Conservation (phyloP, 2,113 vertebrate genomes). For the Garra rufa region DNA sequence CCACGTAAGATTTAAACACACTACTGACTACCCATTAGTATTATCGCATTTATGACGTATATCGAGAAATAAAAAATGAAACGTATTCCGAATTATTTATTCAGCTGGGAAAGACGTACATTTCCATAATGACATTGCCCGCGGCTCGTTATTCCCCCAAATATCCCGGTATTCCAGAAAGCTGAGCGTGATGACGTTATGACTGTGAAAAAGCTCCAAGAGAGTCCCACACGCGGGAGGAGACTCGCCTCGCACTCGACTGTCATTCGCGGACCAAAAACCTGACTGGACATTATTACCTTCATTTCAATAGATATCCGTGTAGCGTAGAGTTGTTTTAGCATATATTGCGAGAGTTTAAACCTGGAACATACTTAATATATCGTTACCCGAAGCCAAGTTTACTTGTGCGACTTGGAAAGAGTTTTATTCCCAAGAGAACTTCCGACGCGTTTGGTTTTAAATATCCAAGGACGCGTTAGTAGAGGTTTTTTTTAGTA, state of each 20-base stretch:
- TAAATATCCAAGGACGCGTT: conserved; percentile 2
- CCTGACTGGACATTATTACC: conserved; percentile 15
- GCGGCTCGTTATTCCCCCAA: background rate
- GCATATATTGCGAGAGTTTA: background rate
- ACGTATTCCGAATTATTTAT: background rate
- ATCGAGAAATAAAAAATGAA: background rate
- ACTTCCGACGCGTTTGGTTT: conserved; percentile 8
- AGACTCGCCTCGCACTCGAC: conserved; percentile 28
- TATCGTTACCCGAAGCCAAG: background rate
- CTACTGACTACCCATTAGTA: background rate
- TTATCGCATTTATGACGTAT: background rate
- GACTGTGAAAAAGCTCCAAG: background rate
- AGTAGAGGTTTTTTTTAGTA: background rate
- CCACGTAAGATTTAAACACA: background rate
- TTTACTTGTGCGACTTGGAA: background rate
- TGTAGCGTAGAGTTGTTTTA: background rate
- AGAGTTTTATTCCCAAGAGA: background rate
- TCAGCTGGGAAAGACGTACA: background rate
- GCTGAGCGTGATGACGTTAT: conserved; percentile 25
- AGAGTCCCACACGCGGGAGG: conserved; percentile 34
- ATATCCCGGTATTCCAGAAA: background rate
- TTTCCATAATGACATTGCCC: background rate
- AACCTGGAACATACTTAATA: background rate
- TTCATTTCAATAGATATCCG: background rate
- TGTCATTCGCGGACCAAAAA: conserved; percentile 28